phyloP scores from a whole-genome alignment of 2,113 vertebrate species.

The Scopus umbretta region DNA sequence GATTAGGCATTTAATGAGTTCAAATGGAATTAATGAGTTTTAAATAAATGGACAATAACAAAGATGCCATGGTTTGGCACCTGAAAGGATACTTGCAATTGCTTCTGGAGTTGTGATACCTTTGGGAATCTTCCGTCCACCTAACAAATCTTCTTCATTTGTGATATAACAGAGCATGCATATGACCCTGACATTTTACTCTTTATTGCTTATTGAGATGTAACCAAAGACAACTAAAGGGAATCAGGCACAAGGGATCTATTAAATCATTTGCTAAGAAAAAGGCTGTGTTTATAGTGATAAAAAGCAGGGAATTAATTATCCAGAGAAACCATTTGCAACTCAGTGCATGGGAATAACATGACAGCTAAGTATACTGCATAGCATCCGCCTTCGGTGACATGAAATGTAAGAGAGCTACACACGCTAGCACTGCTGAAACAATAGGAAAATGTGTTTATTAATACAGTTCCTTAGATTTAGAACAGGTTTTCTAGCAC shows the following conservation, averaged over 20 bases:
- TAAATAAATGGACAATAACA: neutral
- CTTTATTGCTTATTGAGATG: neutral
- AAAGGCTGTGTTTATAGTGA: neutral
- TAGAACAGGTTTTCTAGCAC: neutral
- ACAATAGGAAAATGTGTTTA: neutral
- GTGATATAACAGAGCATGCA: neutral
- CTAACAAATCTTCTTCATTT: neutral
- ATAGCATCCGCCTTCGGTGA: neutral
- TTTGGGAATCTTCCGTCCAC: neutral
- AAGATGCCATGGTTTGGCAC: neutral
- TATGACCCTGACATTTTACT: constrained; percentile 7
- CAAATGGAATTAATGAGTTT: neutral
- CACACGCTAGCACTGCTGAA: neutral
- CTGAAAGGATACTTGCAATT: neutral
- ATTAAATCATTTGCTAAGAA: constrained; percentile 8
- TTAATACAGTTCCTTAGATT: neutral
- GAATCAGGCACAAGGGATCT: neutral
- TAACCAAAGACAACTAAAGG: constrained; percentile 7
- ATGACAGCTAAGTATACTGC: neutral
- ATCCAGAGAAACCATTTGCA: neutral
- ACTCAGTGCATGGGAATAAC: neutral
- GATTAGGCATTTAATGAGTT: neutral
- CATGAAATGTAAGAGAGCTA: neutral
- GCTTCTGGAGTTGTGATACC: neutral
- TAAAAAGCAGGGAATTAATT: neutral